Percentiles rank a stretch among this genome's conserved stretches.
Evolutionary conservation across 1,140 invertebrate genomes (phyloP).

Genomic region (Drosophila lini): DNA sequence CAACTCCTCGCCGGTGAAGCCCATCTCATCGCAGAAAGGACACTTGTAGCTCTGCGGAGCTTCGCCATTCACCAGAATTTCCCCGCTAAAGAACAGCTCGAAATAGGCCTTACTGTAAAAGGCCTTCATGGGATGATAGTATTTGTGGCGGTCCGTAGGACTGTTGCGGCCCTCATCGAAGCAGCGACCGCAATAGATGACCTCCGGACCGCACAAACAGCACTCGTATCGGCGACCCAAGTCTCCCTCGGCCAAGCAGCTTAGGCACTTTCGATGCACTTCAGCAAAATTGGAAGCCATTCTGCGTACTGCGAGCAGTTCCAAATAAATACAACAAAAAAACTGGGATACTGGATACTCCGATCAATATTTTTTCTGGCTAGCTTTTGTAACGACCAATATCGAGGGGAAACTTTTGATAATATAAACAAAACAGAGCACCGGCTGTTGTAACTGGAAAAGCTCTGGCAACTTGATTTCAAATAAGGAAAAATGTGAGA

Average conservation of each 20-base stretch:
- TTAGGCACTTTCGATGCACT: conserved; percentile 20
- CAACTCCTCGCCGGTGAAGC: conserved; percentile 46
- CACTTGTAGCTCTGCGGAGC: conserved; percentile 57
- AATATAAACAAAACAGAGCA: background rate
- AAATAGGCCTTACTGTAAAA: conserved; percentile 38
- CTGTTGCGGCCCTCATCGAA: conserved; percentile 29
- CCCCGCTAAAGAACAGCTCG: conserved; percentile 45
- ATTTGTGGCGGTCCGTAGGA: conserved; percentile 37
- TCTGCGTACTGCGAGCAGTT: background rate
- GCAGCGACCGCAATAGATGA: conserved; percentile 50
- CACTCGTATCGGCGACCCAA: conserved; percentile 47
- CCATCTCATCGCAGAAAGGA: conserved; percentile 47
- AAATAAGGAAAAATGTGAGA: background rate
- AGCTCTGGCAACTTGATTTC: conserved; percentile 15
- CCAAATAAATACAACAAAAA: background rate
- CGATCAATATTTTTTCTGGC: background rate
- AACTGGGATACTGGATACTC: background rate
- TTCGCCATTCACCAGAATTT: conserved; percentile 40
- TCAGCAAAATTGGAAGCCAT: conserved; percentile 7
- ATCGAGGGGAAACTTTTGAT: background rate
- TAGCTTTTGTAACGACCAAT: conserved; percentile 4
- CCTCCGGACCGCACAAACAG: conserved; percentile 32
- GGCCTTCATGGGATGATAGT: conserved; percentile 63
- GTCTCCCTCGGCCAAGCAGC: conserved; percentile 21
- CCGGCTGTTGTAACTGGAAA: conserved; percentile 1